phyloP scores from a whole-genome alignment of 2,113 vertebrate genomes.

The Pipra filicauda region DNA sequence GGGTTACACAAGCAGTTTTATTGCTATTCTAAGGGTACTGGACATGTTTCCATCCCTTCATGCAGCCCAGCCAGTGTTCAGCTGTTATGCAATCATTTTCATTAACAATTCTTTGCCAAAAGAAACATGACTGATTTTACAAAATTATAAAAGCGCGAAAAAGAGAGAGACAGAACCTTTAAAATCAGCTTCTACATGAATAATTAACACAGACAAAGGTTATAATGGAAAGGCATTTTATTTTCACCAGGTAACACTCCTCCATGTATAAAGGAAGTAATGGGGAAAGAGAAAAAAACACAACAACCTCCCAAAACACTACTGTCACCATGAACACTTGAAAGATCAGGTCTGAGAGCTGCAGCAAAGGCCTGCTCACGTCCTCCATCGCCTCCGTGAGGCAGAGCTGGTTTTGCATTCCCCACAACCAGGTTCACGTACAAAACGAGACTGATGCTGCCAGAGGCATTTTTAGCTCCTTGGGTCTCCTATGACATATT shows the following conservation, averaged over 20 bases:
- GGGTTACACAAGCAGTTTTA: neutral
- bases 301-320: neutral
- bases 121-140: neutral
- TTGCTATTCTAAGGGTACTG: conserved; percentile 24
- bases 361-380: neutral
- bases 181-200: neutral
- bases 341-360: neutral
- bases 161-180: neutral
- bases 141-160: neutral
- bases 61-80: neutral
- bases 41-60: neutral
- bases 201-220: conserved; percentile 33
- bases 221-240: conserved; percentile 68
- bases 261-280: conserved; percentile 34
- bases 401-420: neutral
- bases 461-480: conserved; percentile 21
- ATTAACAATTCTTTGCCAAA: neutral
- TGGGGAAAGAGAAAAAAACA: neutral
- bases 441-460: neutral
- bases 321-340: neutral
- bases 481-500: neutral
- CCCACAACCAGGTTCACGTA: neutral
- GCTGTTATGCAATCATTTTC: neutral
- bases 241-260: conserved; percentile 38
- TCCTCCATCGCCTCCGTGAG: neutral